Conservation (phyloP, 1,140 invertebrate genomes). For the Nautilus pompilius region DNA sequence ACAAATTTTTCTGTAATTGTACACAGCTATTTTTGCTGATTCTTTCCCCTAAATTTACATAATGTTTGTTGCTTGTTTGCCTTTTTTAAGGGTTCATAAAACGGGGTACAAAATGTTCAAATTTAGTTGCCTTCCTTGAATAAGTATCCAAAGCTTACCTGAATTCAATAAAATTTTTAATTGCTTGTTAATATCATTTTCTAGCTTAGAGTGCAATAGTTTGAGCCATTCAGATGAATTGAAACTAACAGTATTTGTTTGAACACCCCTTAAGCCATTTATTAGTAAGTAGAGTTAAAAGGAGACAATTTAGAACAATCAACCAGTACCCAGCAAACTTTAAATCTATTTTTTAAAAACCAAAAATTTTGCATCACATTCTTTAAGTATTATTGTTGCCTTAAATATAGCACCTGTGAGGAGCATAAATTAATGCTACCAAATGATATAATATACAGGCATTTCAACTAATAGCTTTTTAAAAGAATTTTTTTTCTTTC, state of each 20-base stretch:
- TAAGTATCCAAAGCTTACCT: background rate
- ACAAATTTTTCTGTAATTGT: background rate
- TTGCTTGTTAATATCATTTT: too few species aligned
- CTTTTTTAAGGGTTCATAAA: background rate
- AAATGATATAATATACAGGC: background rate
- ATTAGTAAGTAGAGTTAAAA: too few species aligned
- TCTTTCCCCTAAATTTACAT: background rate
- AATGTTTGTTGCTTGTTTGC: background rate
- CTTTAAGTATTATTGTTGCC: too few species aligned
- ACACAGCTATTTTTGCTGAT: background rate
- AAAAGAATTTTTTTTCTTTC: slow-evolving; percentile 12
- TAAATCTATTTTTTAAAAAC: background rate
- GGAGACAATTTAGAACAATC: too few species aligned
- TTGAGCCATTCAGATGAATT: too few species aligned
- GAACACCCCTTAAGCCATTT: too few species aligned
- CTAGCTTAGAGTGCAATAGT: too few species aligned
- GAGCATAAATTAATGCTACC: too few species aligned
- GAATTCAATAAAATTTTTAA: background rate
- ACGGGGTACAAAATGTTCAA: background rate
- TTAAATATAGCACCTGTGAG: too few species aligned
- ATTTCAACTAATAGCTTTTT: background rate
- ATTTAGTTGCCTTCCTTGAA: background rate
- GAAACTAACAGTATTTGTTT: too few species aligned
- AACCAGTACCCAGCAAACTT: background rate
- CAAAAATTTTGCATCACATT: background rate